Evolutionary conservation across 1,140 invertebrate genomes (phyloP), one percentile per base, ranked within the genome.

Genomic region (Tetramorium parvispinum): DNA sequence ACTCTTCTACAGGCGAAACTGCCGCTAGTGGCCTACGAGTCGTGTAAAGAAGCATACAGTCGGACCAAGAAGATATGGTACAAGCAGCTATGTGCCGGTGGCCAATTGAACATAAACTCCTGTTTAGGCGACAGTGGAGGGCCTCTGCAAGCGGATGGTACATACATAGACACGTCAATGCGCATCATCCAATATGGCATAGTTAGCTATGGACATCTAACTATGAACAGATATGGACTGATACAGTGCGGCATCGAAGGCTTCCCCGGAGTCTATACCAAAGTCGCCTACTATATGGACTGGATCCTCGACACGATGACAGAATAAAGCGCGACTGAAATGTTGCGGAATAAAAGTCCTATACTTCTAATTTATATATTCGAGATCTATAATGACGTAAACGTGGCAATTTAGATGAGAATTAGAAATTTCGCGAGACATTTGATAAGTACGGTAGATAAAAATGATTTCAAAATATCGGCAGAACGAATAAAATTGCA

Each of bases 241-340:
- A 90, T 21, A 3, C 68, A 73, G 8, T 96, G 96, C 81, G 97
- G 96, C 0, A 90, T 94, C 0, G 93, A 94, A 27, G 96, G 95
- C 1, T 94, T 93, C 51, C 97, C 97, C 3, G 96, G 96, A 0
- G 96, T 97, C 1, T 97, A 97, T 88, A 97, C 97, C 0, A 95
- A 95, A 18, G 93, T 97, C 0, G 91, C 94, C 0, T 94, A 96
- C 77, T 97, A 97, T 79, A 94, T 97, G 92, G 95, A 97, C 53
- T 97, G 97, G 97, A 96, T 97, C 78, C 91, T 96, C 76, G 89
- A 95, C 27, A 96, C 94, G 6, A 93, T 98, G 21, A 90, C 21
- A 59, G 87, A 92, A 18, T 94, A 87, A 93, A 73, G 0, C 10
- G 13, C 1, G 53, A 63, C 10, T 46, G 18, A 37, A 40, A 43